phyloP scores from a whole-genome alignment of 2,888 invertebrate genomes.

The Geotrupes spiniger region DNA sequence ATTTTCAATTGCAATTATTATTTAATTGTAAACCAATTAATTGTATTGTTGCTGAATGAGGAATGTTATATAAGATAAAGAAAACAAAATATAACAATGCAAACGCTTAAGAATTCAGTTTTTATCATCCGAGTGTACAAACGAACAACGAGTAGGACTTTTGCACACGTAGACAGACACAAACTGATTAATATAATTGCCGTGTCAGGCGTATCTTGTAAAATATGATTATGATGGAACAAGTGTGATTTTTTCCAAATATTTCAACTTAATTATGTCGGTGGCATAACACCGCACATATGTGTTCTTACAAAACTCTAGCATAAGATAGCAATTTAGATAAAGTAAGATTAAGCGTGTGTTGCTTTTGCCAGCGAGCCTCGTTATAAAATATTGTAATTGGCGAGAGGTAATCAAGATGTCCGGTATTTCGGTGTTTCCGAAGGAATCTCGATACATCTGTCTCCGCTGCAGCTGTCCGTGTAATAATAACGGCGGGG shows the following conservation, averaged over 20 bases:
- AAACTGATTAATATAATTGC: too few species aligned
- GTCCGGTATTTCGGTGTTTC: conserved; percentile 15
- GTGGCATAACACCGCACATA: background rate
- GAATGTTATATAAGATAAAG: too few species aligned
- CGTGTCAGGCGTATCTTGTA: too few species aligned
- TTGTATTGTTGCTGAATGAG: too few species aligned
- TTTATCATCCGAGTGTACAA: too few species aligned
- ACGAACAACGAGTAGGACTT: too few species aligned
- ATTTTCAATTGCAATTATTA: too few species aligned
- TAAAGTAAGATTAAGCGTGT: conserved; percentile 9
- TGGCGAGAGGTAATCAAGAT: conserved; percentile 16
- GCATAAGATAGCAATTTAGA: conserved; percentile 11
- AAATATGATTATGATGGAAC: too few species aligned
- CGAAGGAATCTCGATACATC: conserved; percentile 11
- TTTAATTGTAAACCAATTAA: too few species aligned
- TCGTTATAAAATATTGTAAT: conserved; percentile 14
- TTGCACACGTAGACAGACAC: too few species aligned
- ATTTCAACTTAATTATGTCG: background rate
- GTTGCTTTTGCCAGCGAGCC: conserved; percentile 8
- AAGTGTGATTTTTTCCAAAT: background rate
- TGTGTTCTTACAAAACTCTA: conserved; percentile 1
- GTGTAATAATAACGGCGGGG: conserved; percentile 7
- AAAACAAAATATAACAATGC: too few species aligned
- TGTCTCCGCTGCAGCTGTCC: conserved; percentile 12
- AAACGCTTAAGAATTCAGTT: too few species aligned